Evolutionary conservation across 2,797 vertebrate genomes (phyloP).

Genomic region (Clarias laeviceps): DNA sequence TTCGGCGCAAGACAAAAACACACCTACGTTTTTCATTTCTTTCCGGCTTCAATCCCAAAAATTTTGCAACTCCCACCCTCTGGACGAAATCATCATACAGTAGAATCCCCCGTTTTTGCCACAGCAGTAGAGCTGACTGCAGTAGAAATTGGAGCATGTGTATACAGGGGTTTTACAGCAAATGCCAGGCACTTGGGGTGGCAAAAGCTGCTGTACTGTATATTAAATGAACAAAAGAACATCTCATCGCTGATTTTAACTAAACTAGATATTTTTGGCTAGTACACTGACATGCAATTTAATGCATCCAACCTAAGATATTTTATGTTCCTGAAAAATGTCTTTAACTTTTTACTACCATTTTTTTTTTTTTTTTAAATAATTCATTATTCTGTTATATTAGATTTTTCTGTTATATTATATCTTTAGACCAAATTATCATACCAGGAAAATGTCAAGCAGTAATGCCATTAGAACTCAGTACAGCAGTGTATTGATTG

Average conservation of each 20-base stretch:
- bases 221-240: not conserved
- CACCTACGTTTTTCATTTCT: not conserved
- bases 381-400: not conserved
- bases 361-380: not conserved
- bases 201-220: not conserved
- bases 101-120: not conserved
- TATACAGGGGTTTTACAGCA: not conserved
- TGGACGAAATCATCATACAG: not conserved
- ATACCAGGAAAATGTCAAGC: not conserved
- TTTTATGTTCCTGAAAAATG: not conserved
- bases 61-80: not conserved
- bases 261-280: not conserved
- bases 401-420: not conserved
- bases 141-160: not conserved
- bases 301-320: not conserved
- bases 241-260: no score
- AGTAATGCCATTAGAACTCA: not conserved
- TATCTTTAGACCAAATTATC: not conserved
- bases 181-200: not conserved
- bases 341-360: not conserved
- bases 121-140: not conserved
- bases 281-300: not conserved
- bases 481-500: not conserved
- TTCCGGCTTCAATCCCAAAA: not conserved
- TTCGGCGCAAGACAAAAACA: constrained; percentile 8